Conservation (phyloP, 1,140 invertebrate species). For the Chionoecetes opilio region DNA sequence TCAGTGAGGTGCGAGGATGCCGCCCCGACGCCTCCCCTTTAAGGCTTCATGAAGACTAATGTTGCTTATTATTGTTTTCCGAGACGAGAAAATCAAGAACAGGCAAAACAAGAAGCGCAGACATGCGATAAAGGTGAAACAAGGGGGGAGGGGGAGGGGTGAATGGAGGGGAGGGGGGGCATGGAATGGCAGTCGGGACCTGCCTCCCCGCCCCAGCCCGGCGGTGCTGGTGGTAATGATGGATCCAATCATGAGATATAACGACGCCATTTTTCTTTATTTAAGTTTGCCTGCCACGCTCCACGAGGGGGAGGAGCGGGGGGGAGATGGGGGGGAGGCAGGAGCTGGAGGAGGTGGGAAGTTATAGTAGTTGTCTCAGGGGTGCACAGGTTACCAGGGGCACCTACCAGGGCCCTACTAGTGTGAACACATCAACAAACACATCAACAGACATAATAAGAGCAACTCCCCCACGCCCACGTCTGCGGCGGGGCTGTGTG, state of each 20-base stretch:
- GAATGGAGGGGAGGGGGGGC: not conserved
- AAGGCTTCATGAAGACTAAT: not conserved
- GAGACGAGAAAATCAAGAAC: not conserved
- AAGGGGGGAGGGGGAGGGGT: not conserved
- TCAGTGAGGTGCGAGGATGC: no score
- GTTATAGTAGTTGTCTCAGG: no score
- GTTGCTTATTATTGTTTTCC: not conserved
- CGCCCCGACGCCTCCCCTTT: no score
- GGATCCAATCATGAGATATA: not conserved
- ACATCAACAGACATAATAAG: no score
- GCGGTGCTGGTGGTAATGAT: not conserved
- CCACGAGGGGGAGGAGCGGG: not conserved
- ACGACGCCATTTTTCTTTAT: slow-evolving; percentile 1
- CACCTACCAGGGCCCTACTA: no score
- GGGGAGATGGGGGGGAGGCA: not conserved
- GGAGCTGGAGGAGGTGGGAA: not conserved
- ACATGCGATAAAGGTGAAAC: not conserved
- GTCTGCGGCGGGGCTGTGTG: no score
- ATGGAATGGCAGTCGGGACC: no score
- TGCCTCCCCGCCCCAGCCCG: no score
- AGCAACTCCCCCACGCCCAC: no score
- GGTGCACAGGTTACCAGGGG: no score
- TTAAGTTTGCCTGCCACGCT: not conserved
- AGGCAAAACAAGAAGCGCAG: not conserved
- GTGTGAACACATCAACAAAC: no score